phyloP scores from a whole-genome alignment of 2,797 vertebrate species.

The Ctenosaura bakeri region DNA sequence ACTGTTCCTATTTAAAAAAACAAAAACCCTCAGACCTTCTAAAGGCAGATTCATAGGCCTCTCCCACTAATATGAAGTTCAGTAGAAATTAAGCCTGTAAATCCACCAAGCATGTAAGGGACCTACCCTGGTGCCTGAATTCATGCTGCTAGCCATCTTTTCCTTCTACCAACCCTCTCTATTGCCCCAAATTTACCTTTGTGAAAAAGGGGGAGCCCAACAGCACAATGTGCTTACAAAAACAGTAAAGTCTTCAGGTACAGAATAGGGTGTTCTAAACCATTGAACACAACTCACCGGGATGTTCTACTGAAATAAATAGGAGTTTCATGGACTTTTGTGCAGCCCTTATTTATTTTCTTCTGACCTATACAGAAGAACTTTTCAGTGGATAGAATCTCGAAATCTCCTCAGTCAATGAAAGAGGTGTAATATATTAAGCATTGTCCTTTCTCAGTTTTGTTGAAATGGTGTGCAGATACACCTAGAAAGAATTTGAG shows the following conservation, averaged over 20 bases:
- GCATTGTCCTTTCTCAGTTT: neutral
- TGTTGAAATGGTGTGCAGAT: neutral
- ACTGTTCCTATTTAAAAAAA: neutral
- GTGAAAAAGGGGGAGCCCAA: neutral
- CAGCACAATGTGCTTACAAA: neutral
- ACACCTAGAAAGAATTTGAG: neutral
- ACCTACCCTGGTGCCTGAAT: neutral
- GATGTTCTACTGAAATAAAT: neutral
- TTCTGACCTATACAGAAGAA: neutral
- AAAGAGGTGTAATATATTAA: neutral
- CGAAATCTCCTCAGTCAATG: neutral
- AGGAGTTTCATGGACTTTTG: neutral
- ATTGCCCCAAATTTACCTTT: constrained; percentile 1
- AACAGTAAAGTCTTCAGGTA: neutral
- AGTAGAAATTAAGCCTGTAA: neutral
- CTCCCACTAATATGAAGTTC: neutral
- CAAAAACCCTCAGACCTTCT: neutral
- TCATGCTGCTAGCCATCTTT: neutral
- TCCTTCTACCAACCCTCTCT: neutral
- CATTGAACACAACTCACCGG: neutral
- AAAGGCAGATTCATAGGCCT: neutral
- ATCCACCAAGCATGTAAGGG: neutral
- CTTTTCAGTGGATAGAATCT: neutral
- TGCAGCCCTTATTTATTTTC: neutral
- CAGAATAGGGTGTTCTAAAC: neutral